A percentile compares a stretch with the other conserved stretches of the same genome.
These are phyloP conservation scores for Xylocopa sonorina DNA, from an alignment of 1,140 invertebrate genomes.

Conservation along the genomic window DNA sequence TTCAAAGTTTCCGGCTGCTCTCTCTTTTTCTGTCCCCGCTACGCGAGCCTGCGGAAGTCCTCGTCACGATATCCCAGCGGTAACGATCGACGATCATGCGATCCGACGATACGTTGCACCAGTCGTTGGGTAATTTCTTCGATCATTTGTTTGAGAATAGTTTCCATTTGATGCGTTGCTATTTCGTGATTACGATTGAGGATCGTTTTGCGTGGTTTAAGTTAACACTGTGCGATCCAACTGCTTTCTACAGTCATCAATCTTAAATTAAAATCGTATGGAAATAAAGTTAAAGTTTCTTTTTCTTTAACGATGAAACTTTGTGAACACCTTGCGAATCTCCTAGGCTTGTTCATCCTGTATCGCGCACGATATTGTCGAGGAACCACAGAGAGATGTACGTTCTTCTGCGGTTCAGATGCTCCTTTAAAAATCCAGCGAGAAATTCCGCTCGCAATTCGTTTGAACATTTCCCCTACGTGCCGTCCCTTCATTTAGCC, in stretches of 20 bases:
- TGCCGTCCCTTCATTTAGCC: constrained; percentile 1
- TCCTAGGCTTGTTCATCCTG: too few species aligned
- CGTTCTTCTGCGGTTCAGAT: too few species aligned
- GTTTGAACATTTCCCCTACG: background rate
- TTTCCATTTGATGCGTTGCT: background rate
- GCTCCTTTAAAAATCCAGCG: background rate
- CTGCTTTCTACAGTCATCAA: too few species aligned
- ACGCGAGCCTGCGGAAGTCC: background rate
- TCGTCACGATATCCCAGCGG: background rate
- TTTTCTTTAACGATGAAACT: too few species aligned
- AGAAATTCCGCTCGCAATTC: background rate
- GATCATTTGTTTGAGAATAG: too few species aligned
- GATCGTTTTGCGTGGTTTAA: background rate
- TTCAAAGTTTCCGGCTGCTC: too few species aligned
- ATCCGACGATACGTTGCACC: background rate
- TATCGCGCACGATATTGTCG: too few species aligned
- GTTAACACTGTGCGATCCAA: background rate
- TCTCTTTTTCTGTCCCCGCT: background rate
- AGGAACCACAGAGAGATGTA: too few species aligned
- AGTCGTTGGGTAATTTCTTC: background rate
- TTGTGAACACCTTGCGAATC: too few species aligned
- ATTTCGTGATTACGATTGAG: background rate
- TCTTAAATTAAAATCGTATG: too few species aligned
- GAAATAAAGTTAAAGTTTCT: too few species aligned
- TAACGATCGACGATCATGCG: background rate